These are phyloP conservation scores for Agrotis puta DNA, from an alignment of 2,888 invertebrate species.

Conservation along the genomic window DNA sequence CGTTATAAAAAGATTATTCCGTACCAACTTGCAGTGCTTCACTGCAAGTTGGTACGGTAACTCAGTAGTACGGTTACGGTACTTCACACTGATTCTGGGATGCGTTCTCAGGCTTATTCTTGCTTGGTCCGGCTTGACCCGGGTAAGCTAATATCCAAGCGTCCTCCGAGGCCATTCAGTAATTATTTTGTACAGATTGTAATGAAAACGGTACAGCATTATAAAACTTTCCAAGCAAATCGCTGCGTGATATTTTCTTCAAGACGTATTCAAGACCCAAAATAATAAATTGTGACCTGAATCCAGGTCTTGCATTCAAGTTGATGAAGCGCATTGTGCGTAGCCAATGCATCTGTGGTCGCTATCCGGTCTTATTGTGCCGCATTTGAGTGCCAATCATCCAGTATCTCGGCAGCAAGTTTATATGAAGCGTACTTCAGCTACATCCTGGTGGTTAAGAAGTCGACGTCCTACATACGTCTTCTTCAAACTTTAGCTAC, in stretches of 20 bases:
- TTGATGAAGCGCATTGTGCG: slow-evolving; percentile 20
- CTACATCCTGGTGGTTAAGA: background rate
- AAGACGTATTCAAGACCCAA: background rate
- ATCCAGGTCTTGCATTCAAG: slow-evolving; percentile 8
- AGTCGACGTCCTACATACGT: background rate
- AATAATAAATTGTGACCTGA: slow-evolving; percentile 4
- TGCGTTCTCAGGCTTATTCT: no score
- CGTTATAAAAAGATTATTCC: no score
- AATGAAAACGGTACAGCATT: no score
- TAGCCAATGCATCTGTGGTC: slow-evolving; percentile 19
- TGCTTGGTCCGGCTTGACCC: no score
- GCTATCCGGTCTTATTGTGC: slow-evolving; percentile 22
- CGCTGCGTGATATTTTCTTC: background rate
- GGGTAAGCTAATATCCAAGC: no score
- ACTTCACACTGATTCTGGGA: no score
- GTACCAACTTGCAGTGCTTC: no score
- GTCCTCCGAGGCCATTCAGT: no score
- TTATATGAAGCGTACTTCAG: slow-evolving; percentile 3
- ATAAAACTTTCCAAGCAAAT: background rate
- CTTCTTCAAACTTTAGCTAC: no score
- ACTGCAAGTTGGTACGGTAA: no score
- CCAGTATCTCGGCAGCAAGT: background rate
- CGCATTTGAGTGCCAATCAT: slow-evolving; percentile 15
- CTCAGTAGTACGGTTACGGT: no score
- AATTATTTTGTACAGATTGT: no score